Evolutionary conservation across 2,888 invertebrate genomes (phyloP), one percentile per base, ranked within the genome.

Genomic region (Penaeus monodon): DNA sequence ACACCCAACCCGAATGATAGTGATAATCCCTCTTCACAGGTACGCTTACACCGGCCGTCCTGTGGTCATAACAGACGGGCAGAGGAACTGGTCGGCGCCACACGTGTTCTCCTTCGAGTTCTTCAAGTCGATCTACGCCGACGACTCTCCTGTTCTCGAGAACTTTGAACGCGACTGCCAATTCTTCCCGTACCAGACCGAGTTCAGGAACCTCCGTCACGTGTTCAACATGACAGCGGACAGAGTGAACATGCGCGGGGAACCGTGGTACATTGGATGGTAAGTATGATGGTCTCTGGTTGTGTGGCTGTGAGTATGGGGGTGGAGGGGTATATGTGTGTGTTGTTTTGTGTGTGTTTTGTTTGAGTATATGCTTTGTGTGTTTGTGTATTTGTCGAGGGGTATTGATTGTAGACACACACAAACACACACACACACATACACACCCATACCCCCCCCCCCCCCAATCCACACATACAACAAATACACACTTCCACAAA

Each of bases 181-280:
- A 92, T 99, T 98, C 93, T 97, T 99, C 92, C 97, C 98, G 0
- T 99, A 99, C 92, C 91, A 96, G 93, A 98, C 98, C 0, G 96
- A 96, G 65, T 96, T 98, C 91, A 93, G 93, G 63, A 95, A 94
- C 77, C 93, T 99, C 0, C 93, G 94, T 80, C 96, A 98, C 89
- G 97, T 97, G 0, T 95, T 99, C 90, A 94, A 94, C 84, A 98
- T 98, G 97, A 95, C 95, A 63, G 93, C 93, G 17, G 94, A 94
- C 12, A 93, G 97, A 87, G 95, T 97, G 0, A 93, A 94, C 83
- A 92, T 96, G 90, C 93, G 93, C 64, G 94, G 94, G 2, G 92
- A 93, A 1, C 95, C 96, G 0, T 96, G 96, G 96, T 95, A 95
- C 92, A 94, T 95, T 86, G 95, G 95, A 88, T 95, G 95, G 95